Base-by-base conservation (phyloP, 2,888 invertebrate species). In the Scaeva pyrastri region DNA sequence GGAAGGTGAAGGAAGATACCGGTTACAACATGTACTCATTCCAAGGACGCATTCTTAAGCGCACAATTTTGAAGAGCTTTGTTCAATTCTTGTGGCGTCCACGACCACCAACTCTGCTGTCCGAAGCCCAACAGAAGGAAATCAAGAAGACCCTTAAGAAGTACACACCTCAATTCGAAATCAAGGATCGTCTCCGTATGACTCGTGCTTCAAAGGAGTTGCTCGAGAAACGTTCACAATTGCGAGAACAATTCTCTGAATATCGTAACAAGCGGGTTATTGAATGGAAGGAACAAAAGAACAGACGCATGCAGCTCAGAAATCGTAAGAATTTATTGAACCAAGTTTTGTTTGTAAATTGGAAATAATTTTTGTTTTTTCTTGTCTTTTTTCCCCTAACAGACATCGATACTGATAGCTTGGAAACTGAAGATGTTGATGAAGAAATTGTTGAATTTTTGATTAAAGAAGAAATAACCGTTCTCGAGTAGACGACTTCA, bases 11-110 rank as follows among this genome's bases (percentile, higher is more conserved):
- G 93, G 98, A 98, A 89, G 97, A 97, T 92, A 94, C 94, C 84
- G 99, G 98, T 2, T 99, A 98, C 93, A 98, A 98, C 95, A 95
- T 99, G 91, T 99, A 99, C 97, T 98, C 98, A 43, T 99, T 99
- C 96, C 99, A 99, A 93, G 96, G 96, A 62, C 95, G 95, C 91
- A 95, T 95, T 45, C 92, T 95, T 66, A 93, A 94, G 88, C 94
- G 98, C 90, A 96, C 97, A 87, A 97, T 97, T 93, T 94, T 98
- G 89, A 99, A 98, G 89, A 96, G 96, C 66, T 98, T 99, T 92
- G 97, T 98, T 73, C 98, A 99, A 93, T 95, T 98, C 91, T 94
- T 97, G 90, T 99, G 99, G 99, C 94, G 99, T 88, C 99, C 99
- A 23, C 94, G 99, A 52, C 98, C 99, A 0, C 95, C 97, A 0